phyloP scores from a whole-genome alignment of 2,888 invertebrate genomes.

The Tethea ocularis region DNA sequence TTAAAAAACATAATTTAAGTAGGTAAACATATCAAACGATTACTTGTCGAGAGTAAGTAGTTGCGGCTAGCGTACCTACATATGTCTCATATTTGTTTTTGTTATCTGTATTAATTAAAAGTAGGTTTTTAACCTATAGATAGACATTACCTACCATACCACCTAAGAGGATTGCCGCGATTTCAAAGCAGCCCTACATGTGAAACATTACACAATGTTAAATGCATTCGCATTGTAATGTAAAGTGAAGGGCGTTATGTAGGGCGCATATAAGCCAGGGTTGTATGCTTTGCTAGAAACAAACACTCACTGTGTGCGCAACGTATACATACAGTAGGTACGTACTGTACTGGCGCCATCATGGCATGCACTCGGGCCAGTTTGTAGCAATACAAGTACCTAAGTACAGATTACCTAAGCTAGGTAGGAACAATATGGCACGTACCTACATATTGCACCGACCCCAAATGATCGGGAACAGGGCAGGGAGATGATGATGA shows the following conservation, averaged over 20 bases:
- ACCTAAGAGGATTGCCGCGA: slow-evolving; percentile 32
- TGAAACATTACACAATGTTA: slow-evolving; percentile 39
- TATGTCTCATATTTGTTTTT: too few species aligned
- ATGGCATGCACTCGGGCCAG: neutral
- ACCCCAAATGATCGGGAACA: too few species aligned
- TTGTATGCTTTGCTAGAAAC: slow-evolving; percentile 2
- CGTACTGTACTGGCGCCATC: neutral
- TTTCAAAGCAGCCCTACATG: slow-evolving; percentile 37
- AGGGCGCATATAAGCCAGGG: slow-evolving; percentile 41
- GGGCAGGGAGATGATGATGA: too few species aligned
- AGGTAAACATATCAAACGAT: slow-evolving; percentile 15
- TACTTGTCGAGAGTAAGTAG: slow-evolving; percentile 11
- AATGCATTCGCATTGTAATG: slow-evolving; percentile 45
- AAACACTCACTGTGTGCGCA: neutral
- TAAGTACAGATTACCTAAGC: neutral
- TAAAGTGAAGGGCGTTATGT: slow-evolving; percentile 50
- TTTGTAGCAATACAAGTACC: neutral
- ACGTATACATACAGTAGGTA: neutral
- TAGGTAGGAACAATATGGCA: too few species aligned
- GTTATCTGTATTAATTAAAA: too few species aligned
- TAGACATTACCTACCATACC: slow-evolving; percentile 15
- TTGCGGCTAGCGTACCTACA: too few species aligned
- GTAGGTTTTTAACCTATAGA: too few species aligned
- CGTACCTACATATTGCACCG: too few species aligned
- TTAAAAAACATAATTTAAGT: neutral